Evolutionary conservation across 2,888 invertebrate genomes (phyloP), one percentile per base, ranked within the genome.

Genomic region (Acronicta aceris): DNA sequence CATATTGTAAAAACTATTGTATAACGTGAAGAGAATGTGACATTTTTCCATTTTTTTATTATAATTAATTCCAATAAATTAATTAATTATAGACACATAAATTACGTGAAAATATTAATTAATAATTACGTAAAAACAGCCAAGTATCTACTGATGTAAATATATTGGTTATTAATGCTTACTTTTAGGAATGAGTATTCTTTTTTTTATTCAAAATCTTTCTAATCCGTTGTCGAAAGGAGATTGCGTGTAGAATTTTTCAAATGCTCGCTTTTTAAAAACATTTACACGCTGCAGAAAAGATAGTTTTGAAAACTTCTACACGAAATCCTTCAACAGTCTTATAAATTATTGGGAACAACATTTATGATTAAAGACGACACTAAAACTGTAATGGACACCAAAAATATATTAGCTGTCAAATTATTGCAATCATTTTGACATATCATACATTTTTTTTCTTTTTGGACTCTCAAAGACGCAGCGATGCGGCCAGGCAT

Each of bases 1-100:
- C 95, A 90, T 95, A 95, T 95, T 94, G 93, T 94, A 94, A 94
- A 94, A 94, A 92, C 94, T 95, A 95, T 95, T 95, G 95, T 95
- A 94, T 92, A 94, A 93, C 93, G 92, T 93, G 94, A 94, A 93
- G 93, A 93, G 90, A 93, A 92, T 93, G 94, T 91, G 93, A 94
- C 91, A 91, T 87, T 91, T 93, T 89, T 89, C 88, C 76, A 90
- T 92, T 89, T 89, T 88, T 87, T 88, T 72, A 78, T 79, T 91
- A 90, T 89, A 91, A 91, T 92, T 92, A 91, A 89, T 91, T 91
- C 91, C 93, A 92, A 93, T 93, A 93, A 93, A 92, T 90, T 91
- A 93, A 94, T 82, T 91, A 92, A 91, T 89, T 90, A 91, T 93
- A 94, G 94, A 93, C 94, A 94, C 94, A 92, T 91, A 94, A 94